Conservation (phyloP, 2,113 vertebrate genomes). For the Meleagris gallopavo region DNA sequence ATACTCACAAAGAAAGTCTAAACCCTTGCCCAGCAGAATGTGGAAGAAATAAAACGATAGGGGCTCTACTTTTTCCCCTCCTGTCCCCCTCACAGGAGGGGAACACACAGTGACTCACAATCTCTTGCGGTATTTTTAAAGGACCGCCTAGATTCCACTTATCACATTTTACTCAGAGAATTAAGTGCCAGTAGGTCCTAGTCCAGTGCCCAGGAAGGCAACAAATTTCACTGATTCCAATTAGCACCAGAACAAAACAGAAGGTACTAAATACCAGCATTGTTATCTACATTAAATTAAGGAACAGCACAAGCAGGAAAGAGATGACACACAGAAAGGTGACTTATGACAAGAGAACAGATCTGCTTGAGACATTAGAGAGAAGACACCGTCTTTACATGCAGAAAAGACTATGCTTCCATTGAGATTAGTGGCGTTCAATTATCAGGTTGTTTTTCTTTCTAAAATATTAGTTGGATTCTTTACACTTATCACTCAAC, state of each 20-base stretch:
- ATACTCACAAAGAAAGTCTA: neutral
- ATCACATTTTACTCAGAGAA: neutral
- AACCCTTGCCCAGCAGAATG: neutral
- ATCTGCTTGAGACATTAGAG: neutral
- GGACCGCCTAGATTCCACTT: neutral
- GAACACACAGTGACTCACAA: neutral
- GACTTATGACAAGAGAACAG: neutral
- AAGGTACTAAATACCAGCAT: neutral
- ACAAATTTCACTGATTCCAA: neutral
- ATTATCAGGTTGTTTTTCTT: neutral
- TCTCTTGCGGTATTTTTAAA: neutral
- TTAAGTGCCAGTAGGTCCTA: neutral
- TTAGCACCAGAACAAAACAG: neutral
- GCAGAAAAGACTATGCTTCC: neutral
- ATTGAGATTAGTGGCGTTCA: neutral
- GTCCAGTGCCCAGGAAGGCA: neutral
- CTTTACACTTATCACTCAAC: neutral
- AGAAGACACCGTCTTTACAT: neutral
- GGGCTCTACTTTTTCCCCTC: neutral
- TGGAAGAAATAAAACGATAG: neutral
- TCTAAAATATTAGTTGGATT: neutral
- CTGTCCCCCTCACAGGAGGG: neutral
- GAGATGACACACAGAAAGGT: slow-evolving; percentile 12
- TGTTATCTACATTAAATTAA: neutral
- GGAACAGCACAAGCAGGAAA: neutral